Evolutionary conservation across 1,140 invertebrate genomes (phyloP).

Genomic region (Hermetia illucens): DNA sequence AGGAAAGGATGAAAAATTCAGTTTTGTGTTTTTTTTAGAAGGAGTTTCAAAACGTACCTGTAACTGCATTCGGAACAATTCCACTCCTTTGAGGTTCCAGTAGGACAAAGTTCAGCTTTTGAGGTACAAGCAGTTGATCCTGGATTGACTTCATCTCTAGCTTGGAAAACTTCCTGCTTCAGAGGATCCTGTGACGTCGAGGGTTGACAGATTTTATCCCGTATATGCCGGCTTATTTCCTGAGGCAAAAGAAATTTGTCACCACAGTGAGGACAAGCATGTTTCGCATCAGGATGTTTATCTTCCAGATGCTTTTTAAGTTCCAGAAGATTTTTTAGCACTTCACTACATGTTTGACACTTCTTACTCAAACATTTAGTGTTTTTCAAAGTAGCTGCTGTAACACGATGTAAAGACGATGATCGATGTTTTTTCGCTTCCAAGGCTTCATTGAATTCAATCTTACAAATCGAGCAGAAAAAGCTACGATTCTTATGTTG

Average conservation of each 20-base stretch:
- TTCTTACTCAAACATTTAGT: slow-evolving; percentile 30
- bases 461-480: slow-evolving; percentile 50
- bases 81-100: too few species aligned
- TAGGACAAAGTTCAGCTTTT: too few species aligned
- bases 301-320: slow-evolving; percentile 50
- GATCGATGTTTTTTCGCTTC: slow-evolving; percentile 54
- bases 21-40: neutral
- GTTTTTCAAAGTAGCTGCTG: slow-evolving; percentile 31
- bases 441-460: slow-evolving; percentile 41
- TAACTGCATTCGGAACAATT: slow-evolving; percentile 18
- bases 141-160: too few species aligned
- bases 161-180: too few species aligned
- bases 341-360: slow-evolving; percentile 43
- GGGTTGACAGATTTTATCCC: slow-evolving; percentile 36
- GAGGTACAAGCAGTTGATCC: too few species aligned
- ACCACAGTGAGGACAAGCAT: slow-evolving; percentile 52
- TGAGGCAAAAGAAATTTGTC: slow-evolving; percentile 50
- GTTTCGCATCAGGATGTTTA: slow-evolving; percentile 42
- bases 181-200: too few species aligned
- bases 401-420: slow-evolving; percentile 43
- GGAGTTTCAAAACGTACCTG: slow-evolving; percentile 3
- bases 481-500: slow-evolving; percentile 40
- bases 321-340: slow-evolving; percentile 37
- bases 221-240: slow-evolving; percentile 52
- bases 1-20: slow-evolving; percentile 2